A percentile compares a stretch with the other conserved stretches of the same genome.
These are phyloP conservation scores for Cephus runcator DNA, from an alignment of 2,888 invertebrate genomes.

Conservation along the genomic window DNA sequence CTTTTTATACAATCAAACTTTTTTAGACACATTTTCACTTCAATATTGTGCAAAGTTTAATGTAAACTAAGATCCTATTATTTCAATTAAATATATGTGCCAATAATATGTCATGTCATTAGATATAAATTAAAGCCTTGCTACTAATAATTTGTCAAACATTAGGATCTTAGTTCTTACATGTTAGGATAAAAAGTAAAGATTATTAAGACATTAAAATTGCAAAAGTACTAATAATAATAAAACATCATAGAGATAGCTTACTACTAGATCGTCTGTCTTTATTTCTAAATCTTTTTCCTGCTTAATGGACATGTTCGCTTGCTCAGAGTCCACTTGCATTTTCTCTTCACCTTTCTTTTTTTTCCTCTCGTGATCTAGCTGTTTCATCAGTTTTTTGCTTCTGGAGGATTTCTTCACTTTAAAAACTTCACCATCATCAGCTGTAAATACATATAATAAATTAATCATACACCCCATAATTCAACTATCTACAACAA, in stretches of 20 bases:
- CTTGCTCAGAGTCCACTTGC: conserved; percentile 61
- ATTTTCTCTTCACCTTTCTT: conserved; percentile 69
- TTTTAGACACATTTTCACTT: neutral
- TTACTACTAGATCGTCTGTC: conserved; percentile 77
- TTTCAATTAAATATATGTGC: neutral
- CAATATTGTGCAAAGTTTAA: neutral
- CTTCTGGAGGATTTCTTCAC: conserved; percentile 96
- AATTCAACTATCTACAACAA: neutral
- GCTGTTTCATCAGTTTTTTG: conserved; percentile 85
- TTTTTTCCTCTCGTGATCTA: conserved; percentile 80
- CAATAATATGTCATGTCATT: neutral
- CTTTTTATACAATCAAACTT: neutral
- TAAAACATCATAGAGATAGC: conserved; percentile 63
- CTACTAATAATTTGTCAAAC: neutral
- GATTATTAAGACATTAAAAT: neutral
- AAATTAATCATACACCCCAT: neutral
- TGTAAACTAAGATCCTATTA: neutral
- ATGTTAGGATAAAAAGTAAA: neutral
- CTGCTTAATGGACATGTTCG: conserved; percentile 63
- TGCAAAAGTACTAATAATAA: conserved; percentile 48
- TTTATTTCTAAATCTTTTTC: conserved; percentile 76
- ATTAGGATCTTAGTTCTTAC: neutral
- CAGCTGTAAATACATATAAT: conserved; percentile 68
- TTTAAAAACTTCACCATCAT: conserved; percentile 90
- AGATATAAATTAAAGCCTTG: neutral